Percentiles rank a stretch among this genome's conserved stretches.
Evolutionary conservation across 1,140 invertebrate genomes (phyloP).

Genomic region (Eurosta solidaginis): DNA sequence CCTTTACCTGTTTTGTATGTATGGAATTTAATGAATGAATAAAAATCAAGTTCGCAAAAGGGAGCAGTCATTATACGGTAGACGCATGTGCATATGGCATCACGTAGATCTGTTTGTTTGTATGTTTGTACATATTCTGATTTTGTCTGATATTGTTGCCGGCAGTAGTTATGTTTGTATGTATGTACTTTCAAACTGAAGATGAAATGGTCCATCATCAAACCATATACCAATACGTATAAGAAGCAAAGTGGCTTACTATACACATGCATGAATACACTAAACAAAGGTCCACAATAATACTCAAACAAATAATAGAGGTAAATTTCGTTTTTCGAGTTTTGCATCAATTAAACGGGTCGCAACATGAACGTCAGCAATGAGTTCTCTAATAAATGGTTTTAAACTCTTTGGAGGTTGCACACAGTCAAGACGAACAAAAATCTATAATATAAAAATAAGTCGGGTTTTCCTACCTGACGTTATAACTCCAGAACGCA

Average conservation of each 20-base stretch:
- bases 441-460: too few species aligned
- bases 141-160: slow-evolving; percentile 6
- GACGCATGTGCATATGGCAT: slow-evolving; percentile 8
- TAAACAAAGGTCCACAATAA: too few species aligned
- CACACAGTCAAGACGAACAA: too few species aligned
- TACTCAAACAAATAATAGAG: too few species aligned
- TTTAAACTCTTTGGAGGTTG: too few species aligned
- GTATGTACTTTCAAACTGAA: neutral
- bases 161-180: neutral
- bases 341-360: too few species aligned
- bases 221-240: slow-evolving; percentile 18
- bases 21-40: slow-evolving; percentile 29
- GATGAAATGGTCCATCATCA: slow-evolving; percentile 12
- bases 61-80: slow-evolving; percentile 26
- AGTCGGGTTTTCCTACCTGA: too few species aligned
- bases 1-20: slow-evolving; percentile 28
- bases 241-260: neutral
- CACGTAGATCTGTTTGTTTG: neutral
- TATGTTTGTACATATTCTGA: neutral
- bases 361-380: too few species aligned
- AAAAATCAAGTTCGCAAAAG: slow-evolving; percentile 27
- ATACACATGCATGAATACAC: neutral
- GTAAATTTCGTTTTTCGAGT: too few species aligned
- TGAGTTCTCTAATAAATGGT: too few species aligned
- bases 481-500: too few species aligned